These are phyloP conservation scores for Drosophila barbarae DNA, from an alignment of 2,888 invertebrate species.

Conservation along the genomic window DNA sequence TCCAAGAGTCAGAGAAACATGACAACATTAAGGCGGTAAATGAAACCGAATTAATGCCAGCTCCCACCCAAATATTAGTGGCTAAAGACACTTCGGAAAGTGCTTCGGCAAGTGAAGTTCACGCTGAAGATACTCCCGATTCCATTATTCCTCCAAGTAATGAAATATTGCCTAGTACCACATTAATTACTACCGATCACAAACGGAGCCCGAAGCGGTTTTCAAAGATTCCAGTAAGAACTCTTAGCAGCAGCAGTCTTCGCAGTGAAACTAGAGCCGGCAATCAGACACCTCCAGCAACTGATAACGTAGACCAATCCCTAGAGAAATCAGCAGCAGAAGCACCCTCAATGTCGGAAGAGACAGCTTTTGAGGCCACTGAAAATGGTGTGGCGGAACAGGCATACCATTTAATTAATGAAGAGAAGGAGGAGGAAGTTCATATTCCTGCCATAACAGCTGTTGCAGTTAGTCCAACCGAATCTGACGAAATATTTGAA, in stretches of 20 bases:
- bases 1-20: background rate
- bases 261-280: conserved; percentile 52
- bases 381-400: background rate
- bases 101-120: background rate
- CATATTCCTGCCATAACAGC: background rate
- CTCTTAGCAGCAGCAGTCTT: conserved; percentile 57
- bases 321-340: background rate
- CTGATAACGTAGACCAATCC: conserved; percentile 11
- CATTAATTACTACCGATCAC: background rate
- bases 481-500: conserved; percentile 66
- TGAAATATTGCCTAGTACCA: background rate
- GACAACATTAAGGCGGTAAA: too few species aligned
- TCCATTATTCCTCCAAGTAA: background rate
- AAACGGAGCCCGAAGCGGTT: conserved; percentile 52
- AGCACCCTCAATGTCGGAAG: background rate
- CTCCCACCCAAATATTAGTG: background rate
- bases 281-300: conserved; percentile 17
- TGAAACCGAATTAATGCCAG: background rate
- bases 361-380: too few species aligned
- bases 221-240: conserved; percentile 75
- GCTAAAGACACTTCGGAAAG: background rate
- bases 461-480: conserved; percentile 26
- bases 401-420: background rate
- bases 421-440: conserved; percentile 8
- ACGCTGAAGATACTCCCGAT: background rate